A percentile compares a stretch with the other conserved stretches of the same genome.
phyloP scores from a whole-genome alignment of 2,797 vertebrate species.

The Macropodus opercularis region DNA sequence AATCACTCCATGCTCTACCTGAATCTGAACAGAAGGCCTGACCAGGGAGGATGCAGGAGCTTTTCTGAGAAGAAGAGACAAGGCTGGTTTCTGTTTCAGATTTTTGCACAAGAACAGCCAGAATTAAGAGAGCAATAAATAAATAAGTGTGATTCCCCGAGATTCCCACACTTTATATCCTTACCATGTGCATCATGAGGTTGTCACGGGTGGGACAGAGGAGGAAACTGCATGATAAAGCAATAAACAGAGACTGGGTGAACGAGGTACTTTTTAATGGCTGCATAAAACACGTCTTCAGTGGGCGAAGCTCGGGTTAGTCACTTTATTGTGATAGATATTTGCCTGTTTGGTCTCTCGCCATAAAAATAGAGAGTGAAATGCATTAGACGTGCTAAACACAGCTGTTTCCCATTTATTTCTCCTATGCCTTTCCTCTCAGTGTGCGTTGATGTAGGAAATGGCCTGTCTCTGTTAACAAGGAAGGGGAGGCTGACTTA shows the following conservation, averaged over 20 bases:
- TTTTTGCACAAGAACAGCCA: constrained; percentile 2
- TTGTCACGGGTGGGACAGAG: constrained; percentile 31
- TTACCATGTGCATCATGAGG: constrained; percentile 36
- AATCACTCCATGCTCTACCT: constrained; percentile 53
- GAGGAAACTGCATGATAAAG: constrained; percentile 38
- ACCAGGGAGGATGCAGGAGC: constrained; percentile 21
- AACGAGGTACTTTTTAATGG: constrained; percentile 23
- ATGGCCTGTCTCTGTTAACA: constrained; percentile 53
- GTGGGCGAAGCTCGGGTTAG: constrained; percentile 30
- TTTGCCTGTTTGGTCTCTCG: constrained; percentile 24
- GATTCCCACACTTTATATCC: background rate
- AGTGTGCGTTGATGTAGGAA: constrained; percentile 50
- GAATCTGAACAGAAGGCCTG: constrained; percentile 45
- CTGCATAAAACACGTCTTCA: constrained; percentile 24
- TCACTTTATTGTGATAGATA: constrained; percentile 36
- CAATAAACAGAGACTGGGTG: constrained; percentile 21
- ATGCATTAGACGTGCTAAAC: constrained; percentile 28
- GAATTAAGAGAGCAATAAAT: background rate
- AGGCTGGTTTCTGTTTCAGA: background rate
- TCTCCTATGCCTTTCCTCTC: constrained; percentile 13
- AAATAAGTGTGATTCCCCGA: background rate
- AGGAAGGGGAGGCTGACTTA: constrained; percentile 49
- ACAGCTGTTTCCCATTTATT: constrained; percentile 19
- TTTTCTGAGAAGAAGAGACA: constrained; percentile 10
- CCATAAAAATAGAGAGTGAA: constrained; percentile 18